These are phyloP conservation scores for Hypotaenidia okinawae DNA, from an alignment of 2,797 vertebrate genomes.

Conservation along the genomic window DNA sequence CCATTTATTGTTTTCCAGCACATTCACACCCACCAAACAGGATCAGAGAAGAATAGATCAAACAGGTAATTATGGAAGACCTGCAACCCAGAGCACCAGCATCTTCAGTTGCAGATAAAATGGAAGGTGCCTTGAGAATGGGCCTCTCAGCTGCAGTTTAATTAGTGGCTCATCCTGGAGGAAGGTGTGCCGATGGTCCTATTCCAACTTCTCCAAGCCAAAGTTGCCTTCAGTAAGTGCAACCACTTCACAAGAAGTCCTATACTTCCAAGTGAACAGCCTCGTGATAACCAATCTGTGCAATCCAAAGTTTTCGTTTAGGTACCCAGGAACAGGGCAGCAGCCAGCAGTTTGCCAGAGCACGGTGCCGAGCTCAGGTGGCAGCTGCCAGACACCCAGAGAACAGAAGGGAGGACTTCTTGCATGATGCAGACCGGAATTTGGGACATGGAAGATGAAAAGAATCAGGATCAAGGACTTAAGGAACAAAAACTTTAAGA, in stretches of 20 bases:
- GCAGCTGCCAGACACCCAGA: neutral
- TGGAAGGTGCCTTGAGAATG: neutral
- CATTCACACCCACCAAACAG: neutral
- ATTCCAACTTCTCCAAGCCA: neutral
- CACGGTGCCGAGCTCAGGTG: neutral
- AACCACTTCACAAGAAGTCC: neutral
- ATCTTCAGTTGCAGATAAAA: neutral
- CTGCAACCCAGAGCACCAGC: neutral
- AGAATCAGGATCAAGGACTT: neutral
- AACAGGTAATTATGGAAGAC: neutral
- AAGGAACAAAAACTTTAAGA: neutral
- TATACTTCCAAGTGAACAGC: neutral
- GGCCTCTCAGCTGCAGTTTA: neutral
- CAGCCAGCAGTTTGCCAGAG: neutral
- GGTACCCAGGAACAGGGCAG: neutral
- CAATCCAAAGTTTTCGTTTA: neutral
- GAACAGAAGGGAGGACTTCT: neutral
- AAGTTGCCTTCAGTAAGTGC: neutral
- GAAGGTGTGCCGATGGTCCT: neutral
- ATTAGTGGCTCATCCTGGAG: neutral
- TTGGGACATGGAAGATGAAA: neutral
- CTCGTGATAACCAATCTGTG: neutral
- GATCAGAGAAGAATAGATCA: conserved; percentile 28
- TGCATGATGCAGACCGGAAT: neutral
- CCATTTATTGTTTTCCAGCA: neutral